These are phyloP conservation scores for Lomographa bimaculata DNA, from an alignment of 2,888 invertebrate species.

Conservation along the genomic window DNA sequence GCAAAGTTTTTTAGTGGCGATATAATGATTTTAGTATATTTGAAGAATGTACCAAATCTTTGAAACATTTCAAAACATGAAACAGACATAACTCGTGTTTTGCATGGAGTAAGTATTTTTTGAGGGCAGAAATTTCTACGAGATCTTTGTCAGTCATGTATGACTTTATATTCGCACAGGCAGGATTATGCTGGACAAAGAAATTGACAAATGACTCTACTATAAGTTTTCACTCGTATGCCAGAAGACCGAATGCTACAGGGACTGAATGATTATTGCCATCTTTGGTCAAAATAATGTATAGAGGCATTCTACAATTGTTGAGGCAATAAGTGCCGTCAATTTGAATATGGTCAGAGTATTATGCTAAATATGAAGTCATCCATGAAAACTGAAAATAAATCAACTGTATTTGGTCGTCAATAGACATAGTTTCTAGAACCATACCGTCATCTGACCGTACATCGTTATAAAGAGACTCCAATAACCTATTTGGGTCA, in stretches of 20 bases:
- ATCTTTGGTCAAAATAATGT: slow-evolving; percentile 10
- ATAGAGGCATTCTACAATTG: slow-evolving; percentile 13
- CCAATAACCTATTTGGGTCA: neutral
- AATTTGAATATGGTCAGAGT: slow-evolving; percentile 10
- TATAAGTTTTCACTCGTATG: slow-evolving; percentile 1
- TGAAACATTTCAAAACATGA: no score
- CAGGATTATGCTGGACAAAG: slow-evolving; percentile 1
- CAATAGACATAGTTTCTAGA: slow-evolving; percentile 6
- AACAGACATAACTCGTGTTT: slow-evolving; percentile 11
- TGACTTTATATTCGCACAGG: slow-evolving; percentile 5
- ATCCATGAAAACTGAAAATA: slow-evolving; percentile 15
- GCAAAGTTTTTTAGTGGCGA: no score
- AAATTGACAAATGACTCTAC: slow-evolving; percentile 1
- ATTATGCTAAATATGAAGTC: slow-evolving; percentile 8
- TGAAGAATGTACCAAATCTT: no score
- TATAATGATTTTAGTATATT: no score
- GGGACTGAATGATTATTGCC: slow-evolving; percentile 8
- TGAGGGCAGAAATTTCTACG: slow-evolving; percentile 3
- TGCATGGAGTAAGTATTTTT: slow-evolving; percentile 6
- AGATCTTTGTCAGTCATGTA: slow-evolving; percentile 13
- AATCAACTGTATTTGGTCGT: slow-evolving; percentile 3
- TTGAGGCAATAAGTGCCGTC: slow-evolving; percentile 12
- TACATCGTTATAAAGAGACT: no score
- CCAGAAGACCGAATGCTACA: slow-evolving; percentile 3
- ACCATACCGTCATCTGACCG: slow-evolving; percentile 4